These are phyloP conservation scores for Troides helena DNA, from an alignment of 2,888 invertebrate genomes.

Conservation along the genomic window DNA sequence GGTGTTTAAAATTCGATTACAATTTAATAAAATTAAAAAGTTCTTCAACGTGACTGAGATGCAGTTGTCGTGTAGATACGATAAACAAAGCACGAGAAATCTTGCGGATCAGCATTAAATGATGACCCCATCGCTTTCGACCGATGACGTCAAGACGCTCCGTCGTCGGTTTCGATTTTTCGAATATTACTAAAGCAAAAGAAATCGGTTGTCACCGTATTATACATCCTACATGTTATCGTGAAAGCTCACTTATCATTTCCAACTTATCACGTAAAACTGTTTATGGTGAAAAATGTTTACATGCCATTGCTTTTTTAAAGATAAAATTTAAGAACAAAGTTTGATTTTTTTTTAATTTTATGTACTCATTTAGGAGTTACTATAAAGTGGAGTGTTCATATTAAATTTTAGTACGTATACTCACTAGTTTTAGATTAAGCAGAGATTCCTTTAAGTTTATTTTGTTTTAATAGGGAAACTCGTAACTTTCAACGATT, in stretches of 20 bases:
- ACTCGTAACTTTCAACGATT: background rate
- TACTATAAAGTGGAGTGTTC: too few species aligned
- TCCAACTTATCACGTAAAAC: background rate
- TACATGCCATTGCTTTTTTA: too few species aligned
- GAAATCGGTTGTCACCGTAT: conserved; percentile 21
- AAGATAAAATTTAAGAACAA: too few species aligned
- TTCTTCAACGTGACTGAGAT: background rate
- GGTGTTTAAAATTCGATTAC: background rate
- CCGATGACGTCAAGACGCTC: conserved; percentile 25
- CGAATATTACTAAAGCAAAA: conserved; percentile 25
- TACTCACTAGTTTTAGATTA: too few species aligned
- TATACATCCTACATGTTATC: conserved; percentile 8
- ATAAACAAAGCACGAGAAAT: conserved; percentile 28
- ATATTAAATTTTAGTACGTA: too few species aligned
- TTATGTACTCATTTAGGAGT: too few species aligned
- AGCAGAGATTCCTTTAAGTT: background rate
- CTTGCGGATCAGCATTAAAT: conserved; percentile 19
- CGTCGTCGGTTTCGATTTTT: conserved; percentile 16
- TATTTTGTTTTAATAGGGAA: background rate
- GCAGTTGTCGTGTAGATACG: conserved; percentile 9
- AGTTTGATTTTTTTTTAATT: too few species aligned
- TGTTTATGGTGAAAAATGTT: background rate
- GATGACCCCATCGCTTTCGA: conserved; percentile 29
- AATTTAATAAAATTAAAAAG: background rate
- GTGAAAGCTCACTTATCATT: conserved; percentile 11